Evolutionary conservation across 2,797 vertebrate genomes (phyloP), one percentile per base, ranked within the genome.

Genomic region (Chloroceryle inda): DNA sequence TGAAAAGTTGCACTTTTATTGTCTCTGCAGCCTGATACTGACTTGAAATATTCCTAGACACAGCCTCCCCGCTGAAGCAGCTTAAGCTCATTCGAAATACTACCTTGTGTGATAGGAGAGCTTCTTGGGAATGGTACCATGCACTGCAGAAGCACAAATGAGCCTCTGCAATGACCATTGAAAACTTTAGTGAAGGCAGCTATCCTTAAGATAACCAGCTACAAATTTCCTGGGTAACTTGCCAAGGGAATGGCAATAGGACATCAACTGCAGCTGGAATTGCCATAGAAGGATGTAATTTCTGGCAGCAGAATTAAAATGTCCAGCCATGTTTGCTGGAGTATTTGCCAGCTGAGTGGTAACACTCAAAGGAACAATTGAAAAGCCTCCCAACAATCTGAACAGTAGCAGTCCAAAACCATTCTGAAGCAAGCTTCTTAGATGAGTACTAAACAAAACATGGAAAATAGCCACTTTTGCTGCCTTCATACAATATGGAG

Each of bases 1-100:
- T 63, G 87, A 80, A 85, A 94, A 92, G 81, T 58, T 94, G 50
- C 47, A 77, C 68, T 88, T 91, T 47, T 49, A 52, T 64, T 26
- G 29, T 73, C 66, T 80, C 52, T 0, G 1, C 50, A 83, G 77
- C 53, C 61, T 61, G 47, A 53, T 24, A 38, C 27, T 59, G 79
- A 87, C 49, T 58, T 73, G 47, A 93, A 79, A 75, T 44, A 23
- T 77, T 72, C 88, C 68, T 72, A 35, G 74, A 83, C 13, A 49
- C 24, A 74, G 74, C 33, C 33, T 94, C 77, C 84, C 72, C 33
- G 23, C 40, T n/a, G 68, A 74, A 66, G 44, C 27, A 62, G 59
- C 73, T 38, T 37, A 26, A 78, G 26, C 22, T 62, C 27, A 31
- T 53, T 79, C 2, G 0, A 72, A 89, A 47, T 75, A 35, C 38